These are phyloP conservation scores for Terebella lapidaria DNA, from an alignment of 2,888 invertebrate species.

Conservation along the genomic window DNA sequence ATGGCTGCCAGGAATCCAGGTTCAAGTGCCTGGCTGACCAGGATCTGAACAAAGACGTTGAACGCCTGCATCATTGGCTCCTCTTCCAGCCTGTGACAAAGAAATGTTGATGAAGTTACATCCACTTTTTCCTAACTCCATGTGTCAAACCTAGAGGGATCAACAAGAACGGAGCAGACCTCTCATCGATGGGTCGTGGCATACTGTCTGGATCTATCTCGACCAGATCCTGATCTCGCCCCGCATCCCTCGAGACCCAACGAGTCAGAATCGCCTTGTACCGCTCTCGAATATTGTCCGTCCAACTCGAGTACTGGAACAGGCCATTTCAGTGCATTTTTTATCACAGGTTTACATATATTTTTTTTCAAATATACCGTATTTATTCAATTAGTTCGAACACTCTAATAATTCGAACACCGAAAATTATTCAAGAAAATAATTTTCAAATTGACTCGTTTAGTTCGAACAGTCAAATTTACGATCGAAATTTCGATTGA, in stretches of 20 bases:
- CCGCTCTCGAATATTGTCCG: conserved; percentile 36
- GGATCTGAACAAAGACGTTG: conserved; percentile 47
- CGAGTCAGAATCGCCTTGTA: conserved; percentile 34
- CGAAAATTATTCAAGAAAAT: too few relatives aligned
- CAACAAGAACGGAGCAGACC: background rate
- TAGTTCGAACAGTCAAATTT: too few relatives aligned
- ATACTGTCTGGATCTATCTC: conserved; percentile 35
- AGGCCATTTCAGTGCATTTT: too few relatives aligned
- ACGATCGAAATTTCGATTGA: too few relatives aligned
- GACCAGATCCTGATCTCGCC: conserved; percentile 32
- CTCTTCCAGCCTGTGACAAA: conserved; percentile 27
- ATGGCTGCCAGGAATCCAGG: conserved; percentile 36
- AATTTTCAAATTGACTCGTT: too few relatives aligned
- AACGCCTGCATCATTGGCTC: conserved; percentile 44
- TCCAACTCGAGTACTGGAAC: conserved; percentile 46
- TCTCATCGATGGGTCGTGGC: conserved; percentile 32
- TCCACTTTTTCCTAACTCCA: background rate
- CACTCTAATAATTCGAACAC: too few relatives aligned
- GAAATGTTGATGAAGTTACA: background rate
- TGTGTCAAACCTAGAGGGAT: background rate
- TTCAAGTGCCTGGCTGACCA: conserved; percentile 47
- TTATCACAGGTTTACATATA: too few relatives aligned
- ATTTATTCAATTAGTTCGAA: too few relatives aligned
- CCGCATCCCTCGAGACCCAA: conserved; percentile 3
- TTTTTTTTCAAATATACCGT: too few relatives aligned